Percentiles rank a stretch among this genome's conserved stretches.
phyloP scores from a whole-genome alignment of 2,888 invertebrate species.

The Trichacis sp. region DNA sequence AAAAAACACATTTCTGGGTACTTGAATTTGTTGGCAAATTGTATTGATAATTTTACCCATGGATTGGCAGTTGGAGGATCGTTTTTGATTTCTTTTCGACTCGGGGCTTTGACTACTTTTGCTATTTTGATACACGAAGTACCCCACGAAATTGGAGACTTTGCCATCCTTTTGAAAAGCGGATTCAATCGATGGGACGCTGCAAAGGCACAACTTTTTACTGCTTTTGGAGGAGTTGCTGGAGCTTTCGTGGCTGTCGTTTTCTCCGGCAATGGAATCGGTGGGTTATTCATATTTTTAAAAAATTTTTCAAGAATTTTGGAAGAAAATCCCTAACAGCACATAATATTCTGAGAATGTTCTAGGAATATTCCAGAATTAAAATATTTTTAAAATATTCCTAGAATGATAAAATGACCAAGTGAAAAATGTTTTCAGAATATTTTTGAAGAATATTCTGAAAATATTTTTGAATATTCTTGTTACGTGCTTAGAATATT shows the following conservation, averaged over 20 bases:
- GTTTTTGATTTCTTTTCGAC: slow-evolving; percentile 90
- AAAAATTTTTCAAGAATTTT: background rate
- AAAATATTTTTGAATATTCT: too few relatives aligned
- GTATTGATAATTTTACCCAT: slow-evolving; percentile 98
- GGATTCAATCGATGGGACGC: slow-evolving; percentile 96
- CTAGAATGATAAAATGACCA: too few relatives aligned
- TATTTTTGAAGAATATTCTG: too few relatives aligned
- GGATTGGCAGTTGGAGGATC: slow-evolving; percentile 98
- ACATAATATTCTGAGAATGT: too few relatives aligned
- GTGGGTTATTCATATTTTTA: too few relatives aligned
- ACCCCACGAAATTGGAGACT: slow-evolving; percentile 99
- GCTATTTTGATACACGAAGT: slow-evolving; percentile 95
- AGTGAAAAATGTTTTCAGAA: too few relatives aligned
- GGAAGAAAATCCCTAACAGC: too few relatives aligned
- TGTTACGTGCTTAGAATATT: too few relatives aligned
- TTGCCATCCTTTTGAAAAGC: slow-evolving; percentile 92
- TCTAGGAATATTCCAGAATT: too few relatives aligned
- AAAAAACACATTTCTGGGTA: slow-evolving; percentile 79
- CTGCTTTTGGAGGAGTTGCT: slow-evolving; percentile 89
- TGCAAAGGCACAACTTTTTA: slow-evolving; percentile 92
- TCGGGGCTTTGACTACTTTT: slow-evolving; percentile 92
- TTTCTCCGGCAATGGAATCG: slow-evolving; percentile 86
- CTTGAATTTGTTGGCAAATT: slow-evolving; percentile 94
- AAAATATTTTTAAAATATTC: too few relatives aligned
- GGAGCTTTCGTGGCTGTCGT: slow-evolving; percentile 90